Evolutionary conservation across 2,888 invertebrate genomes (phyloP).

Genomic region (Thelaira solivaga): DNA sequence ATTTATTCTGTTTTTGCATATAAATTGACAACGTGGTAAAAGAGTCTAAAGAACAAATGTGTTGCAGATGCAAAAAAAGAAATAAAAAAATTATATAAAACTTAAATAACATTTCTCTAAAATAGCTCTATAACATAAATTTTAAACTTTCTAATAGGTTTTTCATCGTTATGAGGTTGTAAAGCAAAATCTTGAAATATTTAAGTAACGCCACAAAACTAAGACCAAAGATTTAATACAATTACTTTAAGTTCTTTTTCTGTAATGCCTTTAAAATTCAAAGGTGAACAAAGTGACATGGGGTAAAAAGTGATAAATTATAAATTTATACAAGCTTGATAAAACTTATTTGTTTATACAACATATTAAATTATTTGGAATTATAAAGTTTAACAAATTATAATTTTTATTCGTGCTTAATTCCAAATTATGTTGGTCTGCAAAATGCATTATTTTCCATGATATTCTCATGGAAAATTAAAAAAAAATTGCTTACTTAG

Average conservation of each 20-base stretch:
- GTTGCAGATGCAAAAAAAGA: neutral
- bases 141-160: neutral
- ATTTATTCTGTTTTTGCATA: neutral
- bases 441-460: no score
- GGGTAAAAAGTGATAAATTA: no score
- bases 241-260: neutral
- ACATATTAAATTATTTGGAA: no score
- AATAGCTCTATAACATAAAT: neutral
- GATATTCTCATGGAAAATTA: no score
- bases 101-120: neutral
- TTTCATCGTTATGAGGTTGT: neutral
- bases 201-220: neutral
- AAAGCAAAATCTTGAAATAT: neutral
- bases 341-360: no score
- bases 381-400: no score
- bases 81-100: slow-evolving; percentile 3
- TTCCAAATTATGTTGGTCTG: no score
- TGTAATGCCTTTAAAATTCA: no score
- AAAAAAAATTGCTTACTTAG: no score
- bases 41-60: slow-evolving; percentile 9
- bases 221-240: neutral
- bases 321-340: no score
- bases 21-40: slow-evolving; percentile 9
- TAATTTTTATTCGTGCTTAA: no score
- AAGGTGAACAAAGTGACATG: no score